Evolutionary conservation across 2,888 invertebrate species (phyloP).

Genomic region (Incurvaria masculella): DNA sequence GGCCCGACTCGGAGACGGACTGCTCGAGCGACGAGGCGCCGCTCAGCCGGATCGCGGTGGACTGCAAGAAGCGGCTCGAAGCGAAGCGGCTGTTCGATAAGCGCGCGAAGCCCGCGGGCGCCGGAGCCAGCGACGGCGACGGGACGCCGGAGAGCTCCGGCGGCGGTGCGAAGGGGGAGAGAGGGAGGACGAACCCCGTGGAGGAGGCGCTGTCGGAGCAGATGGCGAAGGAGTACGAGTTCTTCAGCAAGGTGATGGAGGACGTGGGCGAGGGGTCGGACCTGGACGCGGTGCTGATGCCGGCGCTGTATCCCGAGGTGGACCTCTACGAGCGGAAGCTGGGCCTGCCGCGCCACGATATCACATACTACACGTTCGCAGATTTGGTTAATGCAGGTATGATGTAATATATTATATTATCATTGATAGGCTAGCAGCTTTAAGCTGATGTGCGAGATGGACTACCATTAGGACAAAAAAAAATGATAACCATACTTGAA

Average conservation of each 20-base stretch:
- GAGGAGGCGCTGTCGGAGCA: conserved; percentile 5
- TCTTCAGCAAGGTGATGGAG: neutral
- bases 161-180: neutral
- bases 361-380: too few species aligned
- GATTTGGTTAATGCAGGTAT: too few species aligned
- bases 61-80: neutral
- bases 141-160: conserved; percentile 8
- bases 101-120: conserved; percentile 22
- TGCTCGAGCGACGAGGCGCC: conserved; percentile 46
- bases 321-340: too few species aligned
- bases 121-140: conserved; percentile 15
- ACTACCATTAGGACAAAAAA: too few species aligned
- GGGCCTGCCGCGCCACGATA: too few species aligned
- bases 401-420: too few species aligned
- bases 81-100: neutral
- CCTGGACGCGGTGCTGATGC: too few species aligned
- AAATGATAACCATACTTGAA: too few species aligned
- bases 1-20: conserved; percentile 30
- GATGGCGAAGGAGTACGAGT: neutral
- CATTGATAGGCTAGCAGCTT: too few species aligned
- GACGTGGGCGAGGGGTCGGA: too few species aligned
- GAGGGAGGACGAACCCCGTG: conserved; percentile 8
- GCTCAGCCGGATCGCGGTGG: conserved; percentile 31
- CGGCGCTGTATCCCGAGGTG: too few species aligned
- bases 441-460: too few species aligned